Conservation (phyloP, 92 coral and sea anemone species). For the Meandrina meandrites region DNA sequence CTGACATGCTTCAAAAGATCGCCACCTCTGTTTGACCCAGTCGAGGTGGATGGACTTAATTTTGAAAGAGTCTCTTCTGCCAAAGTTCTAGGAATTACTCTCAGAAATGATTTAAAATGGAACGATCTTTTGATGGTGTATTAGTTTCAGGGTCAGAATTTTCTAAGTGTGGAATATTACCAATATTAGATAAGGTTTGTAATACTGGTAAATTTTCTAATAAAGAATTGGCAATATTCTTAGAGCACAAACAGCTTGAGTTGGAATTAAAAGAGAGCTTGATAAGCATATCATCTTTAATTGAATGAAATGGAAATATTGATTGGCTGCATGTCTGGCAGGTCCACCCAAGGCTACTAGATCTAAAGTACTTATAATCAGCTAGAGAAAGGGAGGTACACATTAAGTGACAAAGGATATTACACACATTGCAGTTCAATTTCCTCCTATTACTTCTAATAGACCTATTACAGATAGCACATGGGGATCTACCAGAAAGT, state of each 20-base stretch:
- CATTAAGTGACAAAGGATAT: conserved; percentile 30
- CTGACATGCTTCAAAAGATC: conserved; percentile 46
- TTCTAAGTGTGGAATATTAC: too few species aligned
- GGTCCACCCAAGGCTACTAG: conserved; percentile 44
- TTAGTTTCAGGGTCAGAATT: too few species aligned
- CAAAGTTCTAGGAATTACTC: conserved; percentile 48
- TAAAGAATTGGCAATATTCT: too few species aligned
- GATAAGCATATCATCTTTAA: too few species aligned
- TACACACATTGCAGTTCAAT: conserved; percentile 28
- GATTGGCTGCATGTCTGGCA: conserved; percentile 44
- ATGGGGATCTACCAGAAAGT: conserved; percentile 41
- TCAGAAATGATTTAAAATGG: conserved; percentile 48
- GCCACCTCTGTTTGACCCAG: conserved; percentile 6
- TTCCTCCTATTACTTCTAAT: too few species aligned
- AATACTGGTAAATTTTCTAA: too few species aligned
- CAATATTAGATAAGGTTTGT: too few species aligned
- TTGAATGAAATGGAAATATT: too few species aligned
- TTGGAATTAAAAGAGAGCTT: too few species aligned
- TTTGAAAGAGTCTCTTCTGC: conserved; percentile 51
- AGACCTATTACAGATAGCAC: conserved; percentile 43
- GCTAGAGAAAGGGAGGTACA: conserved; percentile 61
- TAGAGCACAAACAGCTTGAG: too few species aligned
- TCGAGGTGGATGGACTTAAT: conserved; percentile 41
- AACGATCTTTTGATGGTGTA: too few species aligned
- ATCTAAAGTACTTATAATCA: conserved; percentile 35